phyloP scores from a whole-genome alignment of 2,888 invertebrate genomes.

The Pyrgus malvae region DNA sequence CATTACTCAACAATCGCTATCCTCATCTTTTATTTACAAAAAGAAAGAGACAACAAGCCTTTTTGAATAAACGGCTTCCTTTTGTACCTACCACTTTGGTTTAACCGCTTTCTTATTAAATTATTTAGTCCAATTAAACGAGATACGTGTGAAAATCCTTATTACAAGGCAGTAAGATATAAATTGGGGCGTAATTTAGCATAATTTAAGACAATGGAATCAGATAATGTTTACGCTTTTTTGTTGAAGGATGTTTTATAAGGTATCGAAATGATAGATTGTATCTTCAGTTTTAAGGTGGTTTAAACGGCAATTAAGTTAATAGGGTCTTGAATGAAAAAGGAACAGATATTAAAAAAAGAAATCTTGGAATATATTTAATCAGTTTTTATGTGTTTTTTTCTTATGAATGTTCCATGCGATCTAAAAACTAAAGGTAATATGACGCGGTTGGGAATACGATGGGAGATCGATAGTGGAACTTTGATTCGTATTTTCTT shows the following conservation, averaged over 20 bases:
- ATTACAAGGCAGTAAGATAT: slow-evolving; percentile 4
- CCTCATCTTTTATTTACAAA: slow-evolving; percentile 43
- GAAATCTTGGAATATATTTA: too few relatives aligned
- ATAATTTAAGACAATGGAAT: slow-evolving; percentile 25
- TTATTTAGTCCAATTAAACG: slow-evolving; percentile 35
- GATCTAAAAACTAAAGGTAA: too few relatives aligned
- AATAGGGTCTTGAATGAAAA: slow-evolving; percentile 15
- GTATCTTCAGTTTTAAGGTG: slow-evolving; percentile 19
- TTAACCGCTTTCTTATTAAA: slow-evolving; percentile 37
- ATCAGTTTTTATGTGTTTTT: too few relatives aligned
- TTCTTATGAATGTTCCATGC: too few relatives aligned
- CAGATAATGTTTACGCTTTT: slow-evolving; percentile 24
- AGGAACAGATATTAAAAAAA: too few relatives aligned
- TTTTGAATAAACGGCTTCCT: slow-evolving; percentile 55
- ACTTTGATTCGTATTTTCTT: too few relatives aligned
- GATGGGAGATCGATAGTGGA: too few relatives aligned
- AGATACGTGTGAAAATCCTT: slow-evolving; percentile 32
- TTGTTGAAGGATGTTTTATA: slow-evolving; percentile 29
- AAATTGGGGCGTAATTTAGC: background rate
- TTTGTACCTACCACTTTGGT: slow-evolving; percentile 41
- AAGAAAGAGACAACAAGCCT: slow-evolving; percentile 40
- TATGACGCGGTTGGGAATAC: too few relatives aligned
- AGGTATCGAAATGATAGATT: slow-evolving; percentile 32
- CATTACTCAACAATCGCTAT: slow-evolving; percentile 59
- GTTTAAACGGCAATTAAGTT: slow-evolving; percentile 22